Percentiles rank a stretch among this genome's conserved stretches.
phyloP scores from a whole-genome alignment of 2,113 vertebrate species.

The Motacilla alba region DNA sequence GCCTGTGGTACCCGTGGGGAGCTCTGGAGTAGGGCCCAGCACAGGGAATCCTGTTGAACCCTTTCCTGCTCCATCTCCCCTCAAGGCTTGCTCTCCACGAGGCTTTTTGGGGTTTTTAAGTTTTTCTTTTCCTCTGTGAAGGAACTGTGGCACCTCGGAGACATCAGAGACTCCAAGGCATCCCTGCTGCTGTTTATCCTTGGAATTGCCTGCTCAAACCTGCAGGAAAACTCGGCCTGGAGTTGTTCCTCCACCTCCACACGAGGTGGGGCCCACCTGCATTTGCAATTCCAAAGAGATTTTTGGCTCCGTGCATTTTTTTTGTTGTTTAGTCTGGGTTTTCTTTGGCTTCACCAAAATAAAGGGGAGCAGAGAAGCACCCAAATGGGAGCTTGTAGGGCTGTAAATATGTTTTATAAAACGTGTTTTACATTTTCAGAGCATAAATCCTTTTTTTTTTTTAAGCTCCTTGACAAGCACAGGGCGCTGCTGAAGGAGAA shows the following conservation, averaged over 20 bases:
- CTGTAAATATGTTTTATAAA: not conserved
- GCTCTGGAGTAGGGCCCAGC: rapidly evolving
- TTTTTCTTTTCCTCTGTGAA: not conserved
- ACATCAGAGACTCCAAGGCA: not conserved
- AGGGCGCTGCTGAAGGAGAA: not conserved
- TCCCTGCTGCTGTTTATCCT: not conserved
- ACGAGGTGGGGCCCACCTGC: not conserved
- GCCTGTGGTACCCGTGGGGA: rapidly evolving
- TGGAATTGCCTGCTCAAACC: not conserved
- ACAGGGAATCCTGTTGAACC: rapidly evolving
- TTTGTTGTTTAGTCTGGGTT: not conserved
- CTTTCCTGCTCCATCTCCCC: not conserved
- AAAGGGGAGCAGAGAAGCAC: not conserved
- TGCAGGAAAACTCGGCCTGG: not conserved
- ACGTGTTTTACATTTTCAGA: not conserved
- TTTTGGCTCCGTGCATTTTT: not conserved
- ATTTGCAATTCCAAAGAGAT: constrained; percentile 22
- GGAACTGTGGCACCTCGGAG: not conserved
- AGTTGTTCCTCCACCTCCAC: not conserved
- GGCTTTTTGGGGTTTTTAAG: not conserved
- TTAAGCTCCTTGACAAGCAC: not conserved
- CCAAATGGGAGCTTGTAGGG: not conserved
- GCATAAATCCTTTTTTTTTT: not conserved
- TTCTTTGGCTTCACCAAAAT: not conserved
- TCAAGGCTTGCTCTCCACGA: rapidly evolving